These are phyloP conservation scores for Sus cebifrons DNA, from an alignment of 2,797 vertebrate species.

Conservation along the genomic window DNA sequence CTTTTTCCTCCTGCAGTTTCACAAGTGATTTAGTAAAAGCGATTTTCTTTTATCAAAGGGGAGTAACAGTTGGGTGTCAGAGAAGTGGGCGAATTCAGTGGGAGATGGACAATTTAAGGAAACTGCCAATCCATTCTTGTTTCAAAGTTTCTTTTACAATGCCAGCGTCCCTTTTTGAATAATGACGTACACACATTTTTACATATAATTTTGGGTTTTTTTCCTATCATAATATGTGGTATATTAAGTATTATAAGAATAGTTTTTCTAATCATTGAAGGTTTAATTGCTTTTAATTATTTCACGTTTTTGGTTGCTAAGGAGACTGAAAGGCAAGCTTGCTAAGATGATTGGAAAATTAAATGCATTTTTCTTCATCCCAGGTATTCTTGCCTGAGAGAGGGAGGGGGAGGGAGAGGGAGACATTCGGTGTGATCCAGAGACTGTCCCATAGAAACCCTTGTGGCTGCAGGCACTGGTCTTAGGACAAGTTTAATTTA, in stretches of 20 bases:
- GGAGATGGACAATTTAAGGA: not conserved
- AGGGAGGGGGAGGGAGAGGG: not conserved
- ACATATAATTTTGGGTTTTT: not conserved
- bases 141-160: not conserved
- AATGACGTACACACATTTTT: not conserved
- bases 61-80: not conserved
- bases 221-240: not conserved
- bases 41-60: slow-evolving; percentile 32
- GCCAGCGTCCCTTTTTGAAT: not conserved
- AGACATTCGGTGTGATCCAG: not conserved
- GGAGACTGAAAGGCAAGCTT: slow-evolving; percentile 45
- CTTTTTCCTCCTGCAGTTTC: not conserved
- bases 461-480: not conserved
- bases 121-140: not conserved
- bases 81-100: not conserved
- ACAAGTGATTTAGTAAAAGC: not conserved
- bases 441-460: not conserved
- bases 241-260: not conserved
- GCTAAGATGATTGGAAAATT: slow-evolving; percentile 19
- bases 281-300: slow-evolving; percentile 67
- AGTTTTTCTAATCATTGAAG: not conserved
- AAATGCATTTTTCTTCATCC: slow-evolving; percentile 22
- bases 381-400: not conserved
- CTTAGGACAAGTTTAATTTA: slow-evolving; percentile 42
- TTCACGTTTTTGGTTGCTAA: slow-evolving; percentile 65